These are phyloP conservation scores for Eretmocerus hayati DNA, from an alignment of 2,888 invertebrate species.

Conservation along the genomic window DNA sequence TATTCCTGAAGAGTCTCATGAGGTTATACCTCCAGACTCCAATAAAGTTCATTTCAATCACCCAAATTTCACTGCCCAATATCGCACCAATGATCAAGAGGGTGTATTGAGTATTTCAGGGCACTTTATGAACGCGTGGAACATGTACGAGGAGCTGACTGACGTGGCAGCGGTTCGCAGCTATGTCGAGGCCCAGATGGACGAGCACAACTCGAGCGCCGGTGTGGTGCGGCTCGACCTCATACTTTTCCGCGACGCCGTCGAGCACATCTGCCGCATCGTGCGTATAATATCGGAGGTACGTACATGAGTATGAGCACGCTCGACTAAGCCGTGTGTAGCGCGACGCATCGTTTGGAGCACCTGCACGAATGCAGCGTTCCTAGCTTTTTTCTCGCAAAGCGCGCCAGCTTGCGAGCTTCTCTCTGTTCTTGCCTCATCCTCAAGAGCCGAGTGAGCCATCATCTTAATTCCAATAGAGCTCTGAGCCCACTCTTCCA, in stretches of 20 bases:
- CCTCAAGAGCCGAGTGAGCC: slow-evolving; percentile 5
- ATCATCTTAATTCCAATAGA: slow-evolving; percentile 12
- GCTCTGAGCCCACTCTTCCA: no score
- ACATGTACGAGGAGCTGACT: slow-evolving; percentile 72
- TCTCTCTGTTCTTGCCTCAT: neutral
- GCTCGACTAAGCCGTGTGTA: no score
- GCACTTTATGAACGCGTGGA: slow-evolving; percentile 67
- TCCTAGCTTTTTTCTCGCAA: neutral
- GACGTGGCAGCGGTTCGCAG: slow-evolving; percentile 55
- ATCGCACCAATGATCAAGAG: no score
- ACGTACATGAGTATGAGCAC: no score
- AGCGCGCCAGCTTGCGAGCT: no score
- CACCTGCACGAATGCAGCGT: slow-evolving; percentile 6
- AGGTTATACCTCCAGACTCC: no score
- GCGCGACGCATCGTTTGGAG: slow-evolving; percentile 10
- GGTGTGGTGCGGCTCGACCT: slow-evolving; percentile 74
- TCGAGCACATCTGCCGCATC: slow-evolving; percentile 77
- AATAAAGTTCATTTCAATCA: no score
- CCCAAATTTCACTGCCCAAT: no score
- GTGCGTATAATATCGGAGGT: slow-evolving; percentile 72
- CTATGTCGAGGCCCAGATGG: slow-evolving; percentile 56
- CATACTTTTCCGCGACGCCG: slow-evolving; percentile 79
- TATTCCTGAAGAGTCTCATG: no score
- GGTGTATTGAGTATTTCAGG: no score
- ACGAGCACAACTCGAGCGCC: slow-evolving; percentile 73